A percentile compares a stretch with the other conserved stretches of the same genome.
phyloP scores from a whole-genome alignment of 2,888 invertebrate species.

The Lamproptera curius region DNA sequence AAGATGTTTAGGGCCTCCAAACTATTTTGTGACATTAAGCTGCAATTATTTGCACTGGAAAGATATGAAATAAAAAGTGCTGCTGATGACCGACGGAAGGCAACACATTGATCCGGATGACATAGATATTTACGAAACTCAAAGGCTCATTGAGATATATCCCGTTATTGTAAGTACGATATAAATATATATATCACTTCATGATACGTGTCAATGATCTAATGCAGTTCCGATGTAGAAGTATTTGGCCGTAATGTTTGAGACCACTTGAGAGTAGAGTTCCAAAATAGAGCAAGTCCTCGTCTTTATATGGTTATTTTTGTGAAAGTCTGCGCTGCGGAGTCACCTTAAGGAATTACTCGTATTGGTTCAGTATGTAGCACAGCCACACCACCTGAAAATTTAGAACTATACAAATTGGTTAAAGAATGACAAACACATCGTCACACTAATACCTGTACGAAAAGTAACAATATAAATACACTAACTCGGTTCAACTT shows the following conservation, averaged over 20 bases:
- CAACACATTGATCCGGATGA: constrained; percentile 21
- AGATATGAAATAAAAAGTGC: constrained; percentile 24
- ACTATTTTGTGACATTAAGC: no score
- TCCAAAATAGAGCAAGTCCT: no score
- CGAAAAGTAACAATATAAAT: not conserved
- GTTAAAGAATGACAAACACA: not conserved
- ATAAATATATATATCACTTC: no score
- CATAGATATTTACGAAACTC: constrained; percentile 21
- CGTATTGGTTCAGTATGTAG: not conserved
- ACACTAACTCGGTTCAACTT: not conserved
- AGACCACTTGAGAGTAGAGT: constrained; percentile 28
- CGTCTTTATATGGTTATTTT: constrained; percentile 27
- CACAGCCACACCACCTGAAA: not conserved
- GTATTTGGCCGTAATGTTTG: constrained; percentile 24
- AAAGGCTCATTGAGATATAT: constrained; percentile 21
- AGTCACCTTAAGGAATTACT: not conserved
- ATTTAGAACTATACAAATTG: no score
- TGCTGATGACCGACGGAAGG: no score
- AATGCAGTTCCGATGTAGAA: constrained; percentile 24
- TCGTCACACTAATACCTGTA: no score
- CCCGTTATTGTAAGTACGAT: no score
- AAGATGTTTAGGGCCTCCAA: constrained; percentile 33
- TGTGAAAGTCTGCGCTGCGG: constrained; percentile 20
- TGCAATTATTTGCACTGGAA: constrained; percentile 21
- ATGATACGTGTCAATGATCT: constrained; percentile 24